These are phyloP conservation scores for Calliopum simillimum DNA, from an alignment of 2,888 invertebrate genomes.

Conservation along the genomic window DNA sequence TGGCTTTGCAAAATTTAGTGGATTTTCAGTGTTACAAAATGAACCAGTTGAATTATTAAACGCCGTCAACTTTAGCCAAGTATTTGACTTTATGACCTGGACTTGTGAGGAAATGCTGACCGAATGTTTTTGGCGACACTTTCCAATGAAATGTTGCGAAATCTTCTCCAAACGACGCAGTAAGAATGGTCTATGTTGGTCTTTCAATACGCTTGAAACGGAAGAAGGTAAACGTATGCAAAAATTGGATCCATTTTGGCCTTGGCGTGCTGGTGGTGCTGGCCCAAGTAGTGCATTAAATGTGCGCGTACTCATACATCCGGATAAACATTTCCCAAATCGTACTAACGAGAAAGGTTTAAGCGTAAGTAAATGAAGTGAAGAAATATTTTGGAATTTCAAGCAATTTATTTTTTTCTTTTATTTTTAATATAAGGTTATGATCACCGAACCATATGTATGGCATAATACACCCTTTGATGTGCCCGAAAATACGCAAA, in stretches of 20 bases:
- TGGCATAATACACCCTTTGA: conserved; percentile 55
- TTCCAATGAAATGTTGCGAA: conserved; percentile 66
- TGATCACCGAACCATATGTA: conserved; percentile 58
- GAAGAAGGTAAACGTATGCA: conserved; percentile 51
- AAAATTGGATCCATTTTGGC: conserved; percentile 53
- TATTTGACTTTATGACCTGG: conserved; percentile 61
- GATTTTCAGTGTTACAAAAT: conserved; percentile 51
- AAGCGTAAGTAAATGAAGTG: conserved; percentile 45
- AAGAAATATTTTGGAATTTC: background rate
- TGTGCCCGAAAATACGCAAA: conserved; percentile 58
- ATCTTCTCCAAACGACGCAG: conserved; percentile 67
- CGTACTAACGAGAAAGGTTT: conserved; percentile 53
- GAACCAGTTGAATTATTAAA: conserved; percentile 52
- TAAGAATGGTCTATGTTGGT: conserved; percentile 68
- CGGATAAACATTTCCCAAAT: conserved; percentile 55
- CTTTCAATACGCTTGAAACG: conserved; percentile 67
- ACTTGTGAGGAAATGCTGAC: conserved; percentile 65
- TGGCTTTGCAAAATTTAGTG: conserved; percentile 59
- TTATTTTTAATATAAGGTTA: conserved; percentile 44
- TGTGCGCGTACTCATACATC: conserved; percentile 53
- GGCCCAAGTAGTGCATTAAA: conserved; percentile 55
- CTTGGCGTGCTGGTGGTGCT: conserved; percentile 56
- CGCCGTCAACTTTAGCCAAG: conserved; percentile 59
- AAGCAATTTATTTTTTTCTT: background rate
- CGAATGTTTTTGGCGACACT: conserved; percentile 67